Conservation (phyloP, 92 coral and sea anemone species). For the Parazoanthus swiftii region DNA sequence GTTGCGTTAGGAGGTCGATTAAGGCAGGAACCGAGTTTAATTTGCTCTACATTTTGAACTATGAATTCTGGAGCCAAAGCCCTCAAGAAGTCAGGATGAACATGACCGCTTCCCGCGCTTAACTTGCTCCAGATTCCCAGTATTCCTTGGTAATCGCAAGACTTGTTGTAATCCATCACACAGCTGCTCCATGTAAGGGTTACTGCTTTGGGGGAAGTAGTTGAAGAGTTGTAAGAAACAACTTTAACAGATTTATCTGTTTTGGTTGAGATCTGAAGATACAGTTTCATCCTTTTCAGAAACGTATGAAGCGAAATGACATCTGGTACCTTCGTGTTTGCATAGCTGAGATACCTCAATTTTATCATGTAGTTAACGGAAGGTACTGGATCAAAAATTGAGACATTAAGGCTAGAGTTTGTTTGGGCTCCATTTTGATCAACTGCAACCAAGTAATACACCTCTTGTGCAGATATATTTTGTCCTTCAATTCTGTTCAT, state of each 20-base stretch:
- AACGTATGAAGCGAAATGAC: conserved; percentile 29
- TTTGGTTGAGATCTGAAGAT: conserved; percentile 26
- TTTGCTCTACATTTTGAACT: conserved; percentile 44
- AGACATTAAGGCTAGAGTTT: conserved; percentile 26
- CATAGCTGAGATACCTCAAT: conserved; percentile 24
- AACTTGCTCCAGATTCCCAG: conserved; percentile 32
- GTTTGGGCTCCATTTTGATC: conserved; percentile 36
- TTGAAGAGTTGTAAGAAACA: conserved; percentile 20
- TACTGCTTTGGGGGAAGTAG: background rate
- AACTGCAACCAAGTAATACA: conserved; percentile 37
- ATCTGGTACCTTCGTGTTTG: conserved; percentile 6
- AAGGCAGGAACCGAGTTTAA: conserved; percentile 45
- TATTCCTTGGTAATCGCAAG: conserved; percentile 44
- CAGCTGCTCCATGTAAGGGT: conserved; percentile 50
- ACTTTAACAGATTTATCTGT: conserved; percentile 17
- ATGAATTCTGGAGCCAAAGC: conserved; percentile 47
- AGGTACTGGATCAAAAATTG: conserved; percentile 31
- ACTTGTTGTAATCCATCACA: conserved; percentile 39
- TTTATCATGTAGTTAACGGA: conserved; percentile 35
- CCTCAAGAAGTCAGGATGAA: conserved; percentile 45
- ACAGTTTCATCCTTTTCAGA: conserved; percentile 36
- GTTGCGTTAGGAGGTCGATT: conserved; percentile 43
- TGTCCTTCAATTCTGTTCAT: background rate
- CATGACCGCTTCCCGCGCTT: conserved; percentile 25
- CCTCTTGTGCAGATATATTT: background rate